These are phyloP conservation scores for Chloropsis hardwickii DNA, from an alignment of 2,113 vertebrate species.

Conservation along the genomic window DNA sequence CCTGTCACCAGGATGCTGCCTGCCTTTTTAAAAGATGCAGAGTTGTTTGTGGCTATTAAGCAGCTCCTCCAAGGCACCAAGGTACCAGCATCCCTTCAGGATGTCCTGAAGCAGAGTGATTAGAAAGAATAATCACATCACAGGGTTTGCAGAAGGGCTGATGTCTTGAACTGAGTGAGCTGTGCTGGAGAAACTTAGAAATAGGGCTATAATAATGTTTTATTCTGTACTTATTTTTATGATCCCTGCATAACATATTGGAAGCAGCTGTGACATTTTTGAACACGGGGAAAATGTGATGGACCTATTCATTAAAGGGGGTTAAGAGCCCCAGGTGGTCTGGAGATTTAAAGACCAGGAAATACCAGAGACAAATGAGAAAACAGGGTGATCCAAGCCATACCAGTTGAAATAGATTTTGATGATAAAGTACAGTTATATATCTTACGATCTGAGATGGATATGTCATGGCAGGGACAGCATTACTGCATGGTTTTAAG, in stretches of 20 bases:
- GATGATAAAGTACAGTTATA: constrained; percentile 32
- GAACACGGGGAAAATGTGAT: background rate
- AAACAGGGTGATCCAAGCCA: constrained; percentile 33
- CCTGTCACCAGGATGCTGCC: background rate
- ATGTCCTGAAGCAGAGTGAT: background rate
- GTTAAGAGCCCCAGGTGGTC: constrained; percentile 57
- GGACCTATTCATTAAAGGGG: constrained; percentile 53
- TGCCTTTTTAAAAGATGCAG: background rate
- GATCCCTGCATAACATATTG: constrained; percentile 16
- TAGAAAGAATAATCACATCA: background rate
- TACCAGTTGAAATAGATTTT: constrained; percentile 43
- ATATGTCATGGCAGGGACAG: background rate
- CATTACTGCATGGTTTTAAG: background rate
- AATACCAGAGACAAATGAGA: constrained; percentile 60
- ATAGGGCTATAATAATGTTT: constrained; percentile 23
- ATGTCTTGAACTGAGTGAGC: background rate
- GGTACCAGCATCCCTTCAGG: background rate
- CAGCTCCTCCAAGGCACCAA: background rate
- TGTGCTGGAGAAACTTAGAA: background rate
- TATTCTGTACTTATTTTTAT: constrained; percentile 49
- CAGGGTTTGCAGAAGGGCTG: background rate
- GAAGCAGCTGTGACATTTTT: constrained; percentile 60
- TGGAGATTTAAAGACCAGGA: constrained; percentile 51
- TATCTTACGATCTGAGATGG: background rate
- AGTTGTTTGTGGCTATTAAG: background rate